Evolutionary conservation across 64 coral and sea anemone genomes (phyloP).

Genomic region (Actinia tenebrosa): DNA sequence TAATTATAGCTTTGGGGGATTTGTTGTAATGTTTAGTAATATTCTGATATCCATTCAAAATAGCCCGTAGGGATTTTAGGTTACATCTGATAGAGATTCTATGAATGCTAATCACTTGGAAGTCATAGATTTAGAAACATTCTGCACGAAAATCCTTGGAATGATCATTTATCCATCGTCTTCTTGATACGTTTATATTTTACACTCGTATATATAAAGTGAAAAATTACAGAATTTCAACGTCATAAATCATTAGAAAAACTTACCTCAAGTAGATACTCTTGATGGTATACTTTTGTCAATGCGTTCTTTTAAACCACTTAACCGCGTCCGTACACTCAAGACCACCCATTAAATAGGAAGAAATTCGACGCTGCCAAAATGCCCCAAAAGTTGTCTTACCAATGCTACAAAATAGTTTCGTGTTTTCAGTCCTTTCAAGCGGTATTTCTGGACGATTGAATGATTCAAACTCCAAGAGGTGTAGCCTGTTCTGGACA

Average conservation of each 20-base stretch:
- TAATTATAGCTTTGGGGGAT: background rate
- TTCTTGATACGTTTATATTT: background rate
- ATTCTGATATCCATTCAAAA: background rate
- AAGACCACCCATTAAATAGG: background rate
- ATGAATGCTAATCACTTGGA: background rate
- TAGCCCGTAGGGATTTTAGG: background rate
- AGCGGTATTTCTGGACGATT: background rate
- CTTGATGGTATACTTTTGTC: background rate
- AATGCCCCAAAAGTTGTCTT: background rate
- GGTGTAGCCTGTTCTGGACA: background rate
- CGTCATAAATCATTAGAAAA: background rate
- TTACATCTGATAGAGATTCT: background rate
- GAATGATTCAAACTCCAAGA: background rate
- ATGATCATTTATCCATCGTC: background rate
- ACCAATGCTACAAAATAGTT: background rate
- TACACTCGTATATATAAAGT: background rate
- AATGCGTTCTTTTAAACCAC: conserved; percentile 2
- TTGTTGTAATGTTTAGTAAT: background rate
- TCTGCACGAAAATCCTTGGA: background rate
- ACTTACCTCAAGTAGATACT: background rate
- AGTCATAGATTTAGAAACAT: background rate
- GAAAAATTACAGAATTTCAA: background rate
- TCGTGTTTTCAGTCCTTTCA: background rate
- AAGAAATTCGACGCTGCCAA: background rate
- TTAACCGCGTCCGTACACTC: background rate